Base-by-base conservation (phyloP, 2,113 vertebrate genomes). In the Podilymbus podiceps region DNA sequence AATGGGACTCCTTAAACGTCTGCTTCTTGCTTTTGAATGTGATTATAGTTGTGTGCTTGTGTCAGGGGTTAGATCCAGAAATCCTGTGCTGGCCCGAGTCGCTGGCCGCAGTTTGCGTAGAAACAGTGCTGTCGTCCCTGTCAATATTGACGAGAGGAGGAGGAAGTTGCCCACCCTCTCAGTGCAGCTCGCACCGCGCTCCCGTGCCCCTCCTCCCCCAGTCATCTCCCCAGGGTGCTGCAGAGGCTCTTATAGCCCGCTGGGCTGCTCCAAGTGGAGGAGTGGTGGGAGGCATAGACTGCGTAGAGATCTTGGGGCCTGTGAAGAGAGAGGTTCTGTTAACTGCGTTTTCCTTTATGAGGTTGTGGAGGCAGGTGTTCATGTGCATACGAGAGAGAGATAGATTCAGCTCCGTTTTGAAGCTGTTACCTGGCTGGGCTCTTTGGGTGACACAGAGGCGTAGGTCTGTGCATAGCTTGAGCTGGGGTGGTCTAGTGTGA, bases 161-260 rank as follows among this genome's bases (percentile, higher is more conserved):
- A 30, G n/a, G 63, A 28, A 67, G 88, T n/a, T 55, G 44, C 63
- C 44, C n/a, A 46, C 28, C 16, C 30, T 53, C 27, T 46, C 23
- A 4, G 53, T 8, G 35, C 22, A 30, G 27, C 52, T 74, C 49
- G 59, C 38, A 8, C 31, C 2, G 0, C 4, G 0, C 24, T 60
- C 31, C 50, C 21, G 35, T 44, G 52, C 73, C 28, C 33, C 2
- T 4, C 21, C 15, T 46, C 4, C 31, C 19, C 7, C 42, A 38
- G 25, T 12, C 42, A 12, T 31, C 56, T 88, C n/a, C 44, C 28
- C 20, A 3, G 47, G 25, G 60, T 0, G 1, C 33, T 40, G 22
- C 11, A 40, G 28, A 19, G 22, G 52, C 17, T 77, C 38, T 33
- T 25, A 2, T 0, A 24, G 6, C 68, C 52, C 49, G 12, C 19